Percentiles rank a stretch among this genome's conserved stretches.
Evolutionary conservation across 92 coral and sea anemone species (phyloP).

Genomic region (Zoanthus solanderi): DNA sequence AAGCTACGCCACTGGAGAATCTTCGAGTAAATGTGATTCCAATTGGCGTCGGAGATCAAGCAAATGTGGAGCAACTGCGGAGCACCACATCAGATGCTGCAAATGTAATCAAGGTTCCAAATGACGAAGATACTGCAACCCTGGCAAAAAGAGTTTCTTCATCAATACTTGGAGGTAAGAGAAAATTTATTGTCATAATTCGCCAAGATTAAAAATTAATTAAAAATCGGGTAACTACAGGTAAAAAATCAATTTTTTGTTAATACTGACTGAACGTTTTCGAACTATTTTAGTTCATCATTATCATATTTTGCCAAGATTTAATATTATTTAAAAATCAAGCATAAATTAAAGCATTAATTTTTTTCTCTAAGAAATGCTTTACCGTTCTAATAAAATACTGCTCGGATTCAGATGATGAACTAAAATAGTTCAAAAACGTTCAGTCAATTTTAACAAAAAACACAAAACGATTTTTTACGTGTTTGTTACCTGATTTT

Average conservation of each 20-base stretch:
- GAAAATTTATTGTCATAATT: no score
- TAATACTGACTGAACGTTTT: no score
- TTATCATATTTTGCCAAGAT: no score
- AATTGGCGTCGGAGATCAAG: slow-evolving; percentile 75
- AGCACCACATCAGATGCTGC: slow-evolving; percentile 28
- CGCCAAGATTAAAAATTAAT: background rate
- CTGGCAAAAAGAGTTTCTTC: slow-evolving; percentile 46
- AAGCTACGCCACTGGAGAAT: slow-evolving; percentile 59
- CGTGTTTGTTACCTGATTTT: no score
- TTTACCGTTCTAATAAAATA: background rate
- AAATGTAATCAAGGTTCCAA: slow-evolving; percentile 43
- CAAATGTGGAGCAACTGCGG: slow-evolving; percentile 57
- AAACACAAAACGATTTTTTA: no score
- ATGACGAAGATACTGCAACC: slow-evolving; percentile 31
- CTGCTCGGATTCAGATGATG: background rate
- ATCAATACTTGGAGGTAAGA: slow-evolving; percentile 50
- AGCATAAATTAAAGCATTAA: no score
- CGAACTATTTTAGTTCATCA: no score
- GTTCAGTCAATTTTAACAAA: no score
- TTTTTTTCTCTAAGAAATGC: background rate
- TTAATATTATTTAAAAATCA: no score
- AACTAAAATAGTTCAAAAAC: no score
- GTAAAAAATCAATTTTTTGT: no score
- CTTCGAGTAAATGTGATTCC: slow-evolving; percentile 72
- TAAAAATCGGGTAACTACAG: no score